Percentiles rank a stretch among this genome's conserved stretches.
Conservation (phyloP, 2,797 vertebrate species). For the Enteromius radiatus region DNA sequence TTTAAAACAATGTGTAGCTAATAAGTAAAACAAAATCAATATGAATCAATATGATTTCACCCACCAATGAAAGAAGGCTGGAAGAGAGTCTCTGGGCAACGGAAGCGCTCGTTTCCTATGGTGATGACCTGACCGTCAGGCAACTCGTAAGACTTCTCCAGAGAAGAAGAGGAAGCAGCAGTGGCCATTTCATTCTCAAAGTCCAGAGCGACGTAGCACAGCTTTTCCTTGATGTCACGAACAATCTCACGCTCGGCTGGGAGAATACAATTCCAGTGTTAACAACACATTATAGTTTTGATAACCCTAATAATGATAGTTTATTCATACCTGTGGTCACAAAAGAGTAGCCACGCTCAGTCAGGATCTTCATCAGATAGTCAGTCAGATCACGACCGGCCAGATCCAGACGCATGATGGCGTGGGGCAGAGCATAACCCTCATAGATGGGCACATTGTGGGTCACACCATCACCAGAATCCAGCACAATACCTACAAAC, state of each 20-base stretch:
- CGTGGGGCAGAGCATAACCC: slow-evolving; percentile 67
- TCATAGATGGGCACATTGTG: slow-evolving; percentile 68
- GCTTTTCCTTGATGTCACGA: slow-evolving; percentile 98
- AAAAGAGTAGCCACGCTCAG: slow-evolving; percentile 67
- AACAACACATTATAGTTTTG: background rate
- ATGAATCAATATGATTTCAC: background rate
- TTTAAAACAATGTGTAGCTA: background rate
- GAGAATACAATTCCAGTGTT: background rate
- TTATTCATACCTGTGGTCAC: slow-evolving; percentile 62
- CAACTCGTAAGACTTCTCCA: slow-evolving; percentile 75
- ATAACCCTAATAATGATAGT: background rate
- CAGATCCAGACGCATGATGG: slow-evolving; percentile 68
- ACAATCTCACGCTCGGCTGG: slow-evolving; percentile 75
- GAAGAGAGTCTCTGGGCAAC: slow-evolving; percentile 77
- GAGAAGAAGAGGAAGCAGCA: slow-evolving; percentile 73
- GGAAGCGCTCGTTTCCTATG: slow-evolving; percentile 75
- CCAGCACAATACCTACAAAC: slow-evolving; percentile 64
- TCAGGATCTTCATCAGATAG: slow-evolving; percentile 70
- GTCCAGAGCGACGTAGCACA: slow-evolving; percentile 95
- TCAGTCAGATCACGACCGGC: slow-evolving; percentile 68
- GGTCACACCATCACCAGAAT: slow-evolving; percentile 68
- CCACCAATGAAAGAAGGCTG: slow-evolving; percentile 75
- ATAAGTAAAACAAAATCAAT: background rate
- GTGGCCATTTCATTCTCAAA: slow-evolving; percentile 83
- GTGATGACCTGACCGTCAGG: slow-evolving; percentile 75